Evolutionary conservation across 2,888 invertebrate species (phyloP), one percentile per base, ranked within the genome.

Genomic region (Yponomeuta malinellus): DNA sequence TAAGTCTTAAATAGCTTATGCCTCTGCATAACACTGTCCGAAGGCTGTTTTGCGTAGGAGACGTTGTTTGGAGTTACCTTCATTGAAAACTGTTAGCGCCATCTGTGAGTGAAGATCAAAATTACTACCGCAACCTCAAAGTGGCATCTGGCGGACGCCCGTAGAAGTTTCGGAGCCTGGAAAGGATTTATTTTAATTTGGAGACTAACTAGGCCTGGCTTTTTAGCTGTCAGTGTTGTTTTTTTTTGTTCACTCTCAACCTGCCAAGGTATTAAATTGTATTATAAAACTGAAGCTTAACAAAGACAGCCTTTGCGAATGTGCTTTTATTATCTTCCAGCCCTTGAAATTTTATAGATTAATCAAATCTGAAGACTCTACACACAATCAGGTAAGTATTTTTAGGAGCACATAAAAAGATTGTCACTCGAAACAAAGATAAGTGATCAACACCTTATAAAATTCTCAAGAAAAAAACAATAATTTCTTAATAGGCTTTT

Each of bases 21-120:
- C 52, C 52, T 4, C 12, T 12, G 10, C 52, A 8, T 43, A 43
- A 43, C 43, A 8, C 33, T 33, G 43, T 15, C 5, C 1, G 15
- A 15, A 59, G 52, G 52, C 52, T 59, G 52, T 15, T 3, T 59
- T 12, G 52, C 52, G 52, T 59, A 59, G 12, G 15, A 2, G 52
- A 15, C 52, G 73, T 71, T 72, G 65, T 29, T 73, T 72, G 74
- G 72, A 70, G 73, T 76, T 73, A 29, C 31, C 65, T 23, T 10
- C 33, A 8, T 31, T 69, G 67, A 43, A 69, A 31, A 59, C 74
- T 48, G 48, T 37, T 70, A 73, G 68, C 74, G 74, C 73, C 74
- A 74, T 73, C 74, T 74, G 71, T 69, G 64, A 65, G 63, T 48
- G 23, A 63, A 70, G 67, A 67, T 15, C 10, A 52, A 15, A 31